Base-by-base conservation (phyloP, 2,888 invertebrate genomes). In the Macaria liturata region DNA sequence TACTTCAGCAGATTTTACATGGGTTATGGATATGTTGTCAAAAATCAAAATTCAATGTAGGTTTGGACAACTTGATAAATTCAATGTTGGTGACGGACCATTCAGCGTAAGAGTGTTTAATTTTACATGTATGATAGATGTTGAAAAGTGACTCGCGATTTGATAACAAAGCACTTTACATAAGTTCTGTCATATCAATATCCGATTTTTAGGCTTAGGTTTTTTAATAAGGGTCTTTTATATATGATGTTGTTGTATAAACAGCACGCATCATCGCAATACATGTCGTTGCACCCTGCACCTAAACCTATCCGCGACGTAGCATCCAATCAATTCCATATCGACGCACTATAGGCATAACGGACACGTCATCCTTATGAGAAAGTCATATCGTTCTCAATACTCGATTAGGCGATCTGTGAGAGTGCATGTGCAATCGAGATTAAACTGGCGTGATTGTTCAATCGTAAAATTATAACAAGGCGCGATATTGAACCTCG, bases 221-320 rank as follows among this genome's bases (percentile, higher is more conserved):
- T 20, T 20, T 20, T 20, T 20, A 20, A 20, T 20, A 64, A 59
- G 57, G 55, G 20, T 20, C 20, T 20, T 20, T 20, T 20, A 20
- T 20, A 20, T 20, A 20, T 20, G 20, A 20, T 20, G 20, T 20
- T 20, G 20, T 20, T 20, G 20, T 20, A 20, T 20, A 20, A 20
- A 20, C 20, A 20, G 20, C 20, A 66, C 61, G 61, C 64, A 62
- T 63, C 61, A 66, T 39, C 58, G 57, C 48, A 40, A 54, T 53
- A 56, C 48, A 52, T 59, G 65, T 59, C 61, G 51, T 53, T 60
- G 61, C 57, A 61, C 59, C 20, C 50, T 60, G 59, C 61, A 62
- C 58, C 59, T 63, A 9, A 55, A 49, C 46, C 53, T 9, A 54
- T 47, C 32, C 42, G 52, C 55, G 20, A 52, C 37, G 47, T 40